Evolutionary conservation across 2,113 vertebrate species (phyloP).

Genomic region (Nothoprocta perdicaria): DNA sequence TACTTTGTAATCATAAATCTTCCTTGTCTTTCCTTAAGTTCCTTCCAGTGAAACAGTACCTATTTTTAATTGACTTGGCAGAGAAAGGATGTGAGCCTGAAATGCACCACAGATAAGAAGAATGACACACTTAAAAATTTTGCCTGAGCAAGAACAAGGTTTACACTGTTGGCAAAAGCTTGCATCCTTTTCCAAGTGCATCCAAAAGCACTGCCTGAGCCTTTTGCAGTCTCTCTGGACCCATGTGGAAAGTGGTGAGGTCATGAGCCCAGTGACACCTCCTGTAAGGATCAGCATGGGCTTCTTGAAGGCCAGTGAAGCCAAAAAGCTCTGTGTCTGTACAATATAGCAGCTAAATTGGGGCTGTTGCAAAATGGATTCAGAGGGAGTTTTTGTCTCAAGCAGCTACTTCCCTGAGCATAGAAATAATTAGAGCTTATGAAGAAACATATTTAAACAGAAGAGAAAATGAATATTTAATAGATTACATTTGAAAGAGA

Average conservation of each 20-base stretch:
- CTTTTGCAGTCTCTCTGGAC: not conserved
- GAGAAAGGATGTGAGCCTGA: not conserved
- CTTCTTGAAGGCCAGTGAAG: not conserved
- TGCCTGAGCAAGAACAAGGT: slow-evolving; percentile 3
- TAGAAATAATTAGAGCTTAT: not conserved
- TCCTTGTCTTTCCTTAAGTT: slow-evolving; percentile 37
- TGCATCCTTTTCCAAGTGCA: not conserved
- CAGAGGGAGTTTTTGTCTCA: not conserved
- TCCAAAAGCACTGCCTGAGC: not conserved
- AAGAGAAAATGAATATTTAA: not conserved
- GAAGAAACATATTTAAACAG: not conserved
- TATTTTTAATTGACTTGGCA: slow-evolving; percentile 63
- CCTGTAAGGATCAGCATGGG: not conserved
- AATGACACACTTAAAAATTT: not conserved
- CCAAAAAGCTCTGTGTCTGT: not conserved
- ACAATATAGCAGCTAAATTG: not conserved
- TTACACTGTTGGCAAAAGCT: not conserved
- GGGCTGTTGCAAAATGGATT: not conserved
- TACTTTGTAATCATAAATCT: slow-evolving; percentile 28
- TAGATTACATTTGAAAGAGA: not conserved
- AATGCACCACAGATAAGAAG: not conserved
- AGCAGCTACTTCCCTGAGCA: not conserved
- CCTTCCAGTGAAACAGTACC: slow-evolving; percentile 12
- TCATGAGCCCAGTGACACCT: not conserved
- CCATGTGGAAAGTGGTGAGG: not conserved